Conservation (phyloP, 2,888 invertebrate species). For the Protophormia terraenovae region DNA sequence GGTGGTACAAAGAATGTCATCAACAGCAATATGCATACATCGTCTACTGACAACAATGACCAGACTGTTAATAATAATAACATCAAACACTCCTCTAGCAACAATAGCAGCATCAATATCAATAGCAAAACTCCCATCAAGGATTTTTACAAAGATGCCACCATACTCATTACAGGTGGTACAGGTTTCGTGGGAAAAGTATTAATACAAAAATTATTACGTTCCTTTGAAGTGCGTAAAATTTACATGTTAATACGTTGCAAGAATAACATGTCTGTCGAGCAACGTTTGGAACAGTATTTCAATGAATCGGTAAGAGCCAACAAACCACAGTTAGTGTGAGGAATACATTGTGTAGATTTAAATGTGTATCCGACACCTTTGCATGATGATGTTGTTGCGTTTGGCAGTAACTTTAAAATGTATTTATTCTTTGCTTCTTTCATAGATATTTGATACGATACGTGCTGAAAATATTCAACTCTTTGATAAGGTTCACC, state of each 20-base stretch:
- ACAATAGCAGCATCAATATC: conserved; percentile 6
- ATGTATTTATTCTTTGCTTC: conserved; percentile 31
- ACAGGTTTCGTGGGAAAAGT: conserved; percentile 81
- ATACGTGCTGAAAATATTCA: conserved; percentile 82
- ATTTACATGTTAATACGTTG: conserved; percentile 81
- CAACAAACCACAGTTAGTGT: not conserved
- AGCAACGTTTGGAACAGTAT: conserved; percentile 78
- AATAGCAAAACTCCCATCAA: conserved; percentile 73
- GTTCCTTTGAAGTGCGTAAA: conserved; percentile 78
- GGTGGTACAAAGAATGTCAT: conserved; percentile 13
- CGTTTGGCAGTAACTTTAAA: not conserved
- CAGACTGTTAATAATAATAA: conserved; percentile 21
- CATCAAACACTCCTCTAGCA: conserved; percentile 43
- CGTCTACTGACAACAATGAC: not conserved
- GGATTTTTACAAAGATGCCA: conserved; percentile 79
- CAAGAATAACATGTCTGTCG: conserved; percentile 79
- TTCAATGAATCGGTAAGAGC: conserved; percentile 79
- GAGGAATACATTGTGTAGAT: not conserved
- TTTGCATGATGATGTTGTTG: not conserved
- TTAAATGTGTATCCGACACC: not conserved
- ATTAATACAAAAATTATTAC: conserved; percentile 80
- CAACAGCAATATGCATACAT: not conserved
- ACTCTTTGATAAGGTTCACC: conserved; percentile 83
- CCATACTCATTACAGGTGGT: conserved; percentile 81
- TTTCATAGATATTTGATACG: conserved; percentile 83